Evolutionary conservation across 1,140 invertebrate species (phyloP).

Genomic region (Olivierus martensii): DNA sequence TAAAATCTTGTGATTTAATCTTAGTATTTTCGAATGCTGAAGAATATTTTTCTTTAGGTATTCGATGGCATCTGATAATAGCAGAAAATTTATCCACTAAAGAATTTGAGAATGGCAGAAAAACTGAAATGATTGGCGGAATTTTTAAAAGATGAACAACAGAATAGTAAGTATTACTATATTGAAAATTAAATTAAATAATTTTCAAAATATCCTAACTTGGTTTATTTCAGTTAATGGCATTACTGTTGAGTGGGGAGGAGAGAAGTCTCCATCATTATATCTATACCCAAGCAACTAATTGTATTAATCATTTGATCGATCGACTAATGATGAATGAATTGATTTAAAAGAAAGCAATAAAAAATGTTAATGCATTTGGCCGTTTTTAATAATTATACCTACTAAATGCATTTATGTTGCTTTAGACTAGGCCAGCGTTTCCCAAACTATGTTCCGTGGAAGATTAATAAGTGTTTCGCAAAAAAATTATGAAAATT

Average conservation of each 20-base stretch:
- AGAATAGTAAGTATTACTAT: slow-evolving; percentile 5
- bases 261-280: no score
- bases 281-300: slow-evolving; percentile 82
- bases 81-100: slow-evolving; percentile 14
- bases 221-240: no score
- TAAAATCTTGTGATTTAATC: background rate
- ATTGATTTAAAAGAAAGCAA: slow-evolving; percentile 45
- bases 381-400: no score
- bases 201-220: background rate
- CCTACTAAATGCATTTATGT: no score
- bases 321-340: slow-evolving; percentile 65
- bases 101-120: slow-evolving; percentile 8
- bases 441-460: no score
- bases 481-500: no score
- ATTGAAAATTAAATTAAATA: background rate
- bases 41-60: slow-evolving; percentile 6
- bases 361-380: no score
- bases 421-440: no score
- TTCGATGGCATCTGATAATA: slow-evolving; percentile 18
- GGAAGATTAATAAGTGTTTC: no score
- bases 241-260: slow-evolving; percentile 55
- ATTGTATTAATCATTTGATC: slow-evolving; percentile 86
- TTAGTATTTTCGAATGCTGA: background rate
- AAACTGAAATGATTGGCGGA: slow-evolving; percentile 17
- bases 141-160: slow-evolving; percentile 9